Base-by-base conservation (phyloP, 2,888 invertebrate species). In the Phoenoteleia sp. region DNA sequence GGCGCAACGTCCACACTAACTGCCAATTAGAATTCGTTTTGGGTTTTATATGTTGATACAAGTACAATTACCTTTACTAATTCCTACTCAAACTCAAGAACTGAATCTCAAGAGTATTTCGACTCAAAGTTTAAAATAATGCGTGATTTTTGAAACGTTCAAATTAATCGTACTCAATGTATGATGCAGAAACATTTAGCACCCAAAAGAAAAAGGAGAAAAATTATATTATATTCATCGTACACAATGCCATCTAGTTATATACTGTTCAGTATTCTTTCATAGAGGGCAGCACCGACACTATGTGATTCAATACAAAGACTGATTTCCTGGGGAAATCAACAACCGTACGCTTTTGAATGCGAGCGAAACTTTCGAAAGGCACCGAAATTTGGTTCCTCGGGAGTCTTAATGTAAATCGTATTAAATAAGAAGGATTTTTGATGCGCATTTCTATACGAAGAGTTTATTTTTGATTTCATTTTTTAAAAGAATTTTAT, bases 1-100 rank as follows among this genome's bases (percentile, higher is more conserved):
- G 91, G 92, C 92, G 93, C 93, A 93, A 92, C 87, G 92, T 93
- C 92, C 91, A 92, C 88, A 66, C 36, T 90, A 89, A 92, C 93
- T 93, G 93, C 93, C 93, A 93, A 91, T 91, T 92, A 92, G 89
- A 91, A 88, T 88, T 89, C 89, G 86, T 83, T 90, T 92, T 90
- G 91, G 91, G 90, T 92, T 92, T 92, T 91, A 90, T 91, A 89
- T 58, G 36, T 33, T 45, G n/a, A 58, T 25, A 17, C 21, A 39
- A 47, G 33, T 25, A 76, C 25, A 69, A 45, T 25, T 62, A 39
- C 42, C 36, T 29, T 27, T 29, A 77, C 5, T 9, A 29, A 66
- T 33, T 75, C 29, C 21, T 7, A 29, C 33, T 36, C 21, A 52
- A 52, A 52, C 60, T 56, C 42, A 71, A 71, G 67, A 58, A 66